phyloP scores from a whole-genome alignment of 2,113 vertebrate species.

The Gadus macrocephalus region DNA sequence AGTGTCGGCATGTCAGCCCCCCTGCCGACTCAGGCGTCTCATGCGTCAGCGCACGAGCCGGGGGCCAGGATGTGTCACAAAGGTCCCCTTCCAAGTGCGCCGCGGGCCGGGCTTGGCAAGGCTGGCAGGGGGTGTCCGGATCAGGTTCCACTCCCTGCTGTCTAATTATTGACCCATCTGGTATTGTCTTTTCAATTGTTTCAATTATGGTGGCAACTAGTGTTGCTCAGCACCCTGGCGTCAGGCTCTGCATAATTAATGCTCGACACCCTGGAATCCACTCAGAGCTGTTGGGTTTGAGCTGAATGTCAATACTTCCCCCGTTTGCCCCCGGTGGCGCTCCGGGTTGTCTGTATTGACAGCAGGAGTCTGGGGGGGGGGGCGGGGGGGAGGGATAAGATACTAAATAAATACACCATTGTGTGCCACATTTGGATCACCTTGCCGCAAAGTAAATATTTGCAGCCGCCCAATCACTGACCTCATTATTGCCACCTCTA shows the following conservation, averaged over 20 bases:
- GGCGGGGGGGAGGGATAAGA: slow-evolving; percentile 41
- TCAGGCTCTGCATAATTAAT: slow-evolving; percentile 77
- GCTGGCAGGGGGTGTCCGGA: slow-evolving; percentile 62
- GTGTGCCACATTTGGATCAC: slow-evolving; percentile 23
- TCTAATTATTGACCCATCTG: slow-evolving; percentile 77
- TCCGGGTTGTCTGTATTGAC: slow-evolving; percentile 69
- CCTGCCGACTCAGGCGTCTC: slow-evolving; percentile 26
- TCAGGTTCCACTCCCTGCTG: slow-evolving; percentile 69
- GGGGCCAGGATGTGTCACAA: slow-evolving; percentile 36
- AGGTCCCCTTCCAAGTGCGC: slow-evolving; percentile 51
- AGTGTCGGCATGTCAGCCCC: slow-evolving; percentile 10
- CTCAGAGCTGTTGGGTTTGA: slow-evolving; percentile 69
- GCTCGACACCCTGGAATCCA: slow-evolving; percentile 67
- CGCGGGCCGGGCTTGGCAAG: slow-evolving; percentile 52
- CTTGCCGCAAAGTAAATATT: slow-evolving; percentile 46
- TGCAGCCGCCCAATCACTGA: slow-evolving; percentile 63
- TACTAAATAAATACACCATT: slow-evolving; percentile 5
- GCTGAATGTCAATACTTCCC: slow-evolving; percentile 75
- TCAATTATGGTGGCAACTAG: slow-evolving; percentile 78
- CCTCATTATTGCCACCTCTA: slow-evolving; percentile 65
- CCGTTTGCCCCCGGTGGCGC: slow-evolving; percentile 20
- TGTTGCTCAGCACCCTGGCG: slow-evolving; percentile 72
- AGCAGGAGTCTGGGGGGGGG: slow-evolving; percentile 53
- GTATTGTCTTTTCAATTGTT: slow-evolving; percentile 79
- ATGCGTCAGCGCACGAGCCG: slow-evolving; percentile 28